These are phyloP conservation scores for Epiblema foenella DNA, from an alignment of 2,888 invertebrate genomes.

Conservation along the genomic window DNA sequence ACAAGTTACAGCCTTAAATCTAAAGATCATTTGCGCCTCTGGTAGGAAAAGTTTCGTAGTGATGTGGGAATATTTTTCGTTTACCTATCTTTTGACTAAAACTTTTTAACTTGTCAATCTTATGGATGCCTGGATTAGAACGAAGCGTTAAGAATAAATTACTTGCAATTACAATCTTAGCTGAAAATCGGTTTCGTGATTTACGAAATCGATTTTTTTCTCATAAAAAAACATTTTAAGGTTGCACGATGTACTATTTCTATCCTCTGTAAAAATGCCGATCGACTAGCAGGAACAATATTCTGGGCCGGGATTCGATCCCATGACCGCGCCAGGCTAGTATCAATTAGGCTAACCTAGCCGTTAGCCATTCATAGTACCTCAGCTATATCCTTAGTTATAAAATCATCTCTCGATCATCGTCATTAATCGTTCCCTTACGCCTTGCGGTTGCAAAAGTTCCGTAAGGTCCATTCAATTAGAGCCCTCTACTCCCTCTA, in stretches of 20 bases:
- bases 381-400: not conserved
- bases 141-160: slow-evolving; percentile 14
- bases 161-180: slow-evolving; percentile 3
- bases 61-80: not conserved
- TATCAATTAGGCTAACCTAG: not conserved
- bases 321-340: not conserved
- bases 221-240: no score
- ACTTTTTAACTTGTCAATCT: not conserved
- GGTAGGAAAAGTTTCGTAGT: no score
- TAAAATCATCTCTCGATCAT: no score
- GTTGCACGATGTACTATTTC: no score
- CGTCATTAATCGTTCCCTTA: slow-evolving; percentile 20
- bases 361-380: not conserved
- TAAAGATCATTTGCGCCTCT: no score
- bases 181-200: not conserved
- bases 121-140: not conserved
- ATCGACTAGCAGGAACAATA: no score
- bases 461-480: slow-evolving; percentile 21
- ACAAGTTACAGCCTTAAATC: no score
- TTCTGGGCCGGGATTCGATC: not conserved
- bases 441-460: slow-evolving; percentile 12
- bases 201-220: no score
- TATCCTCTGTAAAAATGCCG: no score
- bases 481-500: not conserved
- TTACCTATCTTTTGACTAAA: no score